Percentiles rank a stretch among this genome's conserved stretches.
Evolutionary conservation across 1,140 invertebrate genomes (phyloP).

Genomic region (Apis dorsata): DNA sequence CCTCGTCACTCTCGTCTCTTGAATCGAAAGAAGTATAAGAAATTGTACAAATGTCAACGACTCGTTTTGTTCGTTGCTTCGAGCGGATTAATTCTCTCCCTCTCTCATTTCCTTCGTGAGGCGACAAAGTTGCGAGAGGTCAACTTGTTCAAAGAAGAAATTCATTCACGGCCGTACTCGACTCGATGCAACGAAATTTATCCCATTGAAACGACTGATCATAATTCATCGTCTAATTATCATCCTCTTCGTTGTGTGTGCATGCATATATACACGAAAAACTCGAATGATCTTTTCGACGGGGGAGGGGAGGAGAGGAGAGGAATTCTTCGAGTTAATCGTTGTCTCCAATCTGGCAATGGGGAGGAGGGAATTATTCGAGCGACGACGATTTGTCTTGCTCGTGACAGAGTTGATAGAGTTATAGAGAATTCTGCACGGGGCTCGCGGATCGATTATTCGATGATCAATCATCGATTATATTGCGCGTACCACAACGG

Average conservation of each 20-base stretch:
- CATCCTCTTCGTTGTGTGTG: no score
- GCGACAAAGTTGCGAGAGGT: background rate
- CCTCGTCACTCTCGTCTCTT: background rate
- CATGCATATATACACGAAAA: background rate
- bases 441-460: slow-evolving; percentile 6
- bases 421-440: background rate
- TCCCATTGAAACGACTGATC: background rate
- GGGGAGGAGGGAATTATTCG: background rate
- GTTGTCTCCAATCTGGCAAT: background rate
- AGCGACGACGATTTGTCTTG: slow-evolving; percentile 1
- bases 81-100: background rate
- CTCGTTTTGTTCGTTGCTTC: background rate
- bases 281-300: background rate
- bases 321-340: background rate
- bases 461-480: slow-evolving; percentile 1
- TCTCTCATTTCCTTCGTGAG: background rate
- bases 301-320: no score
- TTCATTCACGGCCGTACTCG: background rate
- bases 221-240: slow-evolving; percentile 6
- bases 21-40: background rate
- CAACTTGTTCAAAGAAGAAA: background rate
- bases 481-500: background rate
- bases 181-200: slow-evolving; percentile 3
- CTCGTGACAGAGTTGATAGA: background rate
- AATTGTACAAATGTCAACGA: slow-evolving; percentile 9